Evolutionary conservation across 2,888 invertebrate species (phyloP), one percentile per base, ranked within the genome.

Genomic region (Andrena bicolor): DNA sequence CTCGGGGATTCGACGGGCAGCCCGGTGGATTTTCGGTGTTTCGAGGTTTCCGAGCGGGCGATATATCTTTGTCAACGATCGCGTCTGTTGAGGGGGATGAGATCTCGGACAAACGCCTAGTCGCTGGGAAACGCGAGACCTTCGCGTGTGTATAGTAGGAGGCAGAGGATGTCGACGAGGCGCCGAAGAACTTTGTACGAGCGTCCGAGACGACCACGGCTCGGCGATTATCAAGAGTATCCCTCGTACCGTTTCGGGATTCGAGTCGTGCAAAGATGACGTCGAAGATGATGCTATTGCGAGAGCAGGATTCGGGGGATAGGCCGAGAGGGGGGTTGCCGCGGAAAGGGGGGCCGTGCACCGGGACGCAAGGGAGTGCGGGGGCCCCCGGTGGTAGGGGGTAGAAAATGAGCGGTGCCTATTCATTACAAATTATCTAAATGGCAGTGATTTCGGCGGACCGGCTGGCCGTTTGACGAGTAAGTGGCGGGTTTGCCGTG

Each of bases 361-460:
- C 6, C 20, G 53, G 35, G 10, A 16, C 56, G 64, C 60, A 66
- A 78, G 53, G 80, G 68, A 20, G 61, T 26, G 32, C 26, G 56
- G 49, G 51, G 53, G 32, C 10, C 10, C 10, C 10, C 35, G 23
- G 78, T 20, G 53, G 68, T 85, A 85, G 85, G 82, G 86, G 88
- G 85, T 83, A 85, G 86, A 87, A 84, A 87, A 88, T 87, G 87
- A 90, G 91, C 90, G 86, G 91, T 93, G 94, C 94, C 95, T 95
- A 95, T 95, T 95, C 95, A 95, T 95, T 95, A 95, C 94, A 94
- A 95, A 95, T 95, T 95, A 95, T 95, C 94, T 93, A 94, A 94
- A 95, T 95, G 95, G 95, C 95, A 95, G 95, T 95, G 94, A 95
- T 95, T 95, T 94, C 91, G 94, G 92, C 90, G 90, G 91, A 91